Conservation (phyloP, 2,888 invertebrate genomes). For the Balanococcus diminutus region DNA sequence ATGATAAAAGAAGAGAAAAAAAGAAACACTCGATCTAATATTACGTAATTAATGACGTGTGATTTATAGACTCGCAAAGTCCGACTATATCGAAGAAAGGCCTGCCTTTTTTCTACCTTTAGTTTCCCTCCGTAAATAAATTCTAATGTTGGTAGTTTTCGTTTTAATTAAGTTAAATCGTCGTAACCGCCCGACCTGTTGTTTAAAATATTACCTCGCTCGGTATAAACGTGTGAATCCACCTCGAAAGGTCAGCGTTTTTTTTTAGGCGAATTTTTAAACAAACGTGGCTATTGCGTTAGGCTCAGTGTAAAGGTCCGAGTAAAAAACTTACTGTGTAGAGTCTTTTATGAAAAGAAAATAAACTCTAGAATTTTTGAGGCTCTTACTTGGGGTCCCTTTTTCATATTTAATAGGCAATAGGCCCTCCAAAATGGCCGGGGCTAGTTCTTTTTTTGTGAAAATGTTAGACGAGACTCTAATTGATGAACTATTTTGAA, state of each 20-base stretch:
- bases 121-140: background rate
- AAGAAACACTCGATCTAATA: background rate
- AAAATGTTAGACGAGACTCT: no score
- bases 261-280: no score
- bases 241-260: constrained; percentile 3
- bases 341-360: no score
- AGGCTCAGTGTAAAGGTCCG: no score
- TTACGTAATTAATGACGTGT: constrained; percentile 32
- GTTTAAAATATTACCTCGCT: background rate
- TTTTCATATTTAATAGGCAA: no score
- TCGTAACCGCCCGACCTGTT: constrained; percentile 12
- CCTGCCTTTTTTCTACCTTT: background rate
- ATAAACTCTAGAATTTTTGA: no score
- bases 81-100: background rate
- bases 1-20: background rate
- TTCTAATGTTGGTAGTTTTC: constrained; percentile 26
- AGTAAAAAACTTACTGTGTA: no score
- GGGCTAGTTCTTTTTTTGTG: no score
- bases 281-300: no score
- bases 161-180: constrained; percentile 27
- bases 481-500: no score
- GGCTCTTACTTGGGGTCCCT: no score
- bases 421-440: no score
- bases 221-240: background rate
- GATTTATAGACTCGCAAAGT: background rate